These are phyloP conservation scores for Tiaroga cobitis DNA, from an alignment of 2,797 vertebrate species.

Conservation along the genomic window DNA sequence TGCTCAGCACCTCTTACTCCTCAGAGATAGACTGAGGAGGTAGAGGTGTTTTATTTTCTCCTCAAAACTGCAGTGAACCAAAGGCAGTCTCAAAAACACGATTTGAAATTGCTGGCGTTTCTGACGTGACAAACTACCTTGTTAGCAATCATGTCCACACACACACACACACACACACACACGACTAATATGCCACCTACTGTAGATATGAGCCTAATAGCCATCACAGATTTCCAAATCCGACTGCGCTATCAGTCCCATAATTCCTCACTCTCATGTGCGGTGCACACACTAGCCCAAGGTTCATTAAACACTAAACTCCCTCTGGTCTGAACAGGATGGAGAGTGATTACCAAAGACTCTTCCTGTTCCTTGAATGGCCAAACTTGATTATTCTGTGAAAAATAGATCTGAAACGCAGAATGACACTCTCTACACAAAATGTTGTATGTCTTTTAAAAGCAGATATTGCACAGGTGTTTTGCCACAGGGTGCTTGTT, in stretches of 20 bases:
- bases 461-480: constrained; percentile 27
- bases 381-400: background rate
- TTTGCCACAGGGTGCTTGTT: constrained; percentile 30
- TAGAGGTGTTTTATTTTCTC: too few relatives aligned
- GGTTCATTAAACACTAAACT: constrained; percentile 54
- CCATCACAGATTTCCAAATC: constrained; percentile 62
- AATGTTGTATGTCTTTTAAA: constrained; percentile 1
- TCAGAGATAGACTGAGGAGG: too few relatives aligned
- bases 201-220: constrained; percentile 29
- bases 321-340: constrained; percentile 19
- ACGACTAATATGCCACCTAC: constrained; percentile 10
- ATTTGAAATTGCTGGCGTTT: too few relatives aligned
- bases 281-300: constrained; percentile 39
- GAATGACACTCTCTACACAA: background rate
- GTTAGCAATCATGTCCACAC: too few relatives aligned
- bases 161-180: too few relatives aligned
- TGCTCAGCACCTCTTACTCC: too few relatives aligned
- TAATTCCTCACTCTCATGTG: constrained; percentile 49
- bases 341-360: constrained; percentile 43
- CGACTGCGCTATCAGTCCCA: constrained; percentile 46
- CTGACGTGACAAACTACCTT: too few relatives aligned
- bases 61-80: too few relatives aligned
- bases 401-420: background rate
- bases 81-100: too few relatives aligned
- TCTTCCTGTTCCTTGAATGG: constrained; percentile 1